phyloP scores from a whole-genome alignment of 2,113 vertebrate species.

The Numida meleagris region DNA sequence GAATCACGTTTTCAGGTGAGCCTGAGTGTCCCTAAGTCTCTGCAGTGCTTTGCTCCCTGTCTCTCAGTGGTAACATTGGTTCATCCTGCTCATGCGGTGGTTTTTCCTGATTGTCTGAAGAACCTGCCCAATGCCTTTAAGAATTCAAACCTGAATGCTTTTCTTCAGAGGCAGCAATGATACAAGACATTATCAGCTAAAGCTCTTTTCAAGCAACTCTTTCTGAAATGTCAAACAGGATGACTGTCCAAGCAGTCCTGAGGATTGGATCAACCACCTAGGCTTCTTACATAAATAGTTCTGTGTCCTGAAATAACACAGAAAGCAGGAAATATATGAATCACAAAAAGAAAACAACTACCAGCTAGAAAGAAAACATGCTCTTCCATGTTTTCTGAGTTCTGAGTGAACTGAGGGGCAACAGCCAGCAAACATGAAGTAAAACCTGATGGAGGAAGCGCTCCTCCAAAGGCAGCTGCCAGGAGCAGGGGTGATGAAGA shows the following conservation, averaged over 20 bases:
- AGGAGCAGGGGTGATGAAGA: neutral
- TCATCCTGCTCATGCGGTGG: neutral
- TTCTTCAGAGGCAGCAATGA: neutral
- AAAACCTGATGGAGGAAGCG: neutral
- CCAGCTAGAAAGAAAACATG: neutral
- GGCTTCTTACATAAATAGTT: neutral
- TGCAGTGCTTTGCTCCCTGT: neutral
- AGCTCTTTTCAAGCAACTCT: constrained; percentile 3
- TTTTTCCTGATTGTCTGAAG: neutral
- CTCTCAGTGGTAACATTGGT: neutral
- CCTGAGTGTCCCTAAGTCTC: neutral
- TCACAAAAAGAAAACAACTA: neutral
- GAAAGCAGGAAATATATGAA: neutral
- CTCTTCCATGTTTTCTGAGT: neutral
- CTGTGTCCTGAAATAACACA: neutral
- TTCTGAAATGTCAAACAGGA: neutral
- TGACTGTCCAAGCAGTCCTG: neutral
- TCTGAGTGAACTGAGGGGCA: constrained; percentile 4
- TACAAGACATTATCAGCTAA: neutral
- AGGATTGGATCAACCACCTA: neutral
- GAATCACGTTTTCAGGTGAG: neutral
- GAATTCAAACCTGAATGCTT: neutral
- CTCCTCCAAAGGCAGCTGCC: neutral
- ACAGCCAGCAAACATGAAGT: neutral
- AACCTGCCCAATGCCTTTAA: neutral